phyloP scores from a whole-genome alignment of 2,888 invertebrate genomes.

The Phortica magna region DNA sequence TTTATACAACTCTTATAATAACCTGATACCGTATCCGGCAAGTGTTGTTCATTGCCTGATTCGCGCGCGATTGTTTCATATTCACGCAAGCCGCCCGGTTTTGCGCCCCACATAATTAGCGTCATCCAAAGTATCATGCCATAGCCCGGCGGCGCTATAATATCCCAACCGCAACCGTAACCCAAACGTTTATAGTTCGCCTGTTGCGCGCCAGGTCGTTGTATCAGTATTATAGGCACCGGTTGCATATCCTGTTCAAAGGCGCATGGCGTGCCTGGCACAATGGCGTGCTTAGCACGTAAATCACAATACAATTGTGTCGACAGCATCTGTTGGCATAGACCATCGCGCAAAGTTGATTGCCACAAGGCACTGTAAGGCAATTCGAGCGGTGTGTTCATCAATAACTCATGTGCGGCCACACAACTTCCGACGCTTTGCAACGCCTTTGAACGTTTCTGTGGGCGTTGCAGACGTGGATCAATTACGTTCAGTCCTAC shows the following conservation, averaged over 20 bases:
- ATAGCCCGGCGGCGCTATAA: slow-evolving; percentile 91
- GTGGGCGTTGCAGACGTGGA: slow-evolving; percentile 87
- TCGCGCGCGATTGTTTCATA: slow-evolving; percentile 85
- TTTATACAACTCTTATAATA: slow-evolving; percentile 40
- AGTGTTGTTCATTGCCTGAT: slow-evolving; percentile 81
- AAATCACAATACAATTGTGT: slow-evolving; percentile 84
- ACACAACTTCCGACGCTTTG: not conserved
- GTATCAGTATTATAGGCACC: slow-evolving; percentile 88
- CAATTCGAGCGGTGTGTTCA: slow-evolving; percentile 65
- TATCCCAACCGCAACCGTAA: slow-evolving; percentile 91
- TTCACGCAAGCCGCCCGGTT: slow-evolving; percentile 89
- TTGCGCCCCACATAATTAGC: slow-evolving; percentile 88
- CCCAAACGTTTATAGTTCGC: slow-evolving; percentile 80
- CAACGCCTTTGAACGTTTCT: slow-evolving; percentile 82
- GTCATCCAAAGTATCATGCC: slow-evolving; percentile 92
- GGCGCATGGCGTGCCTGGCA: slow-evolving; percentile 84
- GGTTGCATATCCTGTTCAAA: slow-evolving; percentile 80
- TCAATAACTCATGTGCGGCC: slow-evolving; percentile 39
- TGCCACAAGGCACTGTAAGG: slow-evolving; percentile 83
- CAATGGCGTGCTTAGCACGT: slow-evolving; percentile 82
- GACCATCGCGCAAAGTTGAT: slow-evolving; percentile 80
- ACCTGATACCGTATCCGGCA: slow-evolving; percentile 89
- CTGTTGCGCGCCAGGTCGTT: slow-evolving; percentile 84
- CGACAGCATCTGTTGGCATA: slow-evolving; percentile 82
- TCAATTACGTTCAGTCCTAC: slow-evolving; percentile 88